Evolutionary conservation across 2,797 vertebrate species (phyloP).

Genomic region (Acanthopagrus latus): DNA sequence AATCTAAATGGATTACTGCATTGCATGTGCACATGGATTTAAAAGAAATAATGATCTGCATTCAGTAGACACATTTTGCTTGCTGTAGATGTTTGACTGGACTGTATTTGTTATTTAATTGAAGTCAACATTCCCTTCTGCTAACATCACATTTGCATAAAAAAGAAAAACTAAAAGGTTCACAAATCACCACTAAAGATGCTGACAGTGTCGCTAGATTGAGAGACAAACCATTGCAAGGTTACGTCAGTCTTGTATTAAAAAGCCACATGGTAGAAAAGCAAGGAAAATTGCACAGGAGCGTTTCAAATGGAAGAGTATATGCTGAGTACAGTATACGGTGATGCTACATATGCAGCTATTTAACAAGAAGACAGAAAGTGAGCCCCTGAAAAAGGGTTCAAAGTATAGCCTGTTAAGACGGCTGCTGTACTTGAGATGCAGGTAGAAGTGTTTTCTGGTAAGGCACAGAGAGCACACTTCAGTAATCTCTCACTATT

Average conservation of each 20-base stretch:
- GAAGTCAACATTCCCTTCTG: slow-evolving; percentile 24
- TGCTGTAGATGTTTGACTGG: slow-evolving; percentile 14
- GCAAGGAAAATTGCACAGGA: slow-evolving; percentile 18
- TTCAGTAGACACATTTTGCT: background rate
- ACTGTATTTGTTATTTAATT: slow-evolving; percentile 8
- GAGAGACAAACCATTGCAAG: slow-evolving; percentile 41
- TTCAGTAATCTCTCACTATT: slow-evolving; percentile 4
- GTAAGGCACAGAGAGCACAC: background rate
- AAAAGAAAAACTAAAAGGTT: slow-evolving; percentile 21
- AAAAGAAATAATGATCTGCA: background rate
- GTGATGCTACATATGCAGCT: slow-evolving; percentile 12
- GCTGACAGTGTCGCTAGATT: slow-evolving; percentile 29
- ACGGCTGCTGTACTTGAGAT: slow-evolving; percentile 24
- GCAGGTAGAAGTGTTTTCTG: slow-evolving; percentile 1
- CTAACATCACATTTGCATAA: slow-evolving; percentile 45
- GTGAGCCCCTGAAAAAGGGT: background rate
- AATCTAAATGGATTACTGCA: slow-evolving; percentile 20
- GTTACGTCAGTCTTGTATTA: slow-evolving; percentile 42
- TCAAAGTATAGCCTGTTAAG: slow-evolving; percentile 27
- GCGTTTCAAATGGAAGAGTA: slow-evolving; percentile 32
- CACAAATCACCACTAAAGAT: slow-evolving; percentile 27
- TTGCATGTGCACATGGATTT: slow-evolving; percentile 5
- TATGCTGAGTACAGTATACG: slow-evolving; percentile 6
- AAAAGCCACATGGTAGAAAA: slow-evolving; percentile 1
- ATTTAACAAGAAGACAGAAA: slow-evolving; percentile 17